Base-by-base conservation (phyloP, 2,113 vertebrate genomes). In the Thunnus thynnus region DNA sequence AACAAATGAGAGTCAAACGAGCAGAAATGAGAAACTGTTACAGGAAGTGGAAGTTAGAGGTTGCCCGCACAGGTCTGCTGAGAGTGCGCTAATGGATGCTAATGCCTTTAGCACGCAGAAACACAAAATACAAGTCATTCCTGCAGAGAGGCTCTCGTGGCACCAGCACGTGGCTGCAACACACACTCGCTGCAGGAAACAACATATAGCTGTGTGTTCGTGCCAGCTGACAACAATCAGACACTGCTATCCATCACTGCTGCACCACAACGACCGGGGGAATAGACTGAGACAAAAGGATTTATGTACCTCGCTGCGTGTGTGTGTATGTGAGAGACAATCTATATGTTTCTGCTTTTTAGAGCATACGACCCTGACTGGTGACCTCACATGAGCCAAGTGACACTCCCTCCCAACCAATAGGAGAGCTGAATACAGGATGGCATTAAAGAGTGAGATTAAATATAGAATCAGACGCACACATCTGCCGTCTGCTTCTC, bases 191-290 rank as follows among this genome's bases (percentile, higher is more conserved):
- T 44, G 20, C 46, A 54, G 57, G 61, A 71, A 58, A 54, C 65
- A 61, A 82, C 70, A 72, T 69, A 75, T 25, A 79, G 72, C 65
- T 65, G 76, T 74, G 72, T 83, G 22, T 74, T 63, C 60, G 61
- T 52, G 65, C 79, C 75, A 83, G 55, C 13, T 55, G 77, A 82
- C 74, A 81, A 89, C 83, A 86, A 90, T 76, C 65, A 16, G 55
- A n/a, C 78, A 63, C 68, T 69, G 77, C 76, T 64, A 87, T 83
- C 64, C 63, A 51, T 71, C 55, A 22, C 71, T 25, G 71, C 76
- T 54, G 83, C 54, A 50, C 3, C 2, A 50, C 54, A 27, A 25
- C 6, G 32, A 56, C 20, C 6, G 30, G 44, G 57, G 56, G 46
- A 61, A 17, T 5, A 62, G 78, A 68, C 52, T 20, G 50, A 41